Percentiles rank a stretch among this genome's conserved stretches.
These are phyloP conservation scores for Proisotoma minuta DNA, from an alignment of 2,888 invertebrate species.

Conservation along the genomic window DNA sequence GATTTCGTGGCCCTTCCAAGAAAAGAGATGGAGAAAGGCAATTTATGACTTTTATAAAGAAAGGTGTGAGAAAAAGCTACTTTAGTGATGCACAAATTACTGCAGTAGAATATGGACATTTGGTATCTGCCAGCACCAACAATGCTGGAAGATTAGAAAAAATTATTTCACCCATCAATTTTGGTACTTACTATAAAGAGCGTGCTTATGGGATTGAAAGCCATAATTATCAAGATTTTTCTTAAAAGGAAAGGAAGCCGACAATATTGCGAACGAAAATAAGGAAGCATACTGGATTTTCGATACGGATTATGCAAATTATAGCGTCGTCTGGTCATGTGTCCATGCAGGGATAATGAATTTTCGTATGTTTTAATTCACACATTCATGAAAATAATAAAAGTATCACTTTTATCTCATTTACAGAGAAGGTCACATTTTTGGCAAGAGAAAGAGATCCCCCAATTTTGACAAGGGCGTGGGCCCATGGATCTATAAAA, in stretches of 20 bases:
- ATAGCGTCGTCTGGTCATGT: slow-evolving; percentile 13
- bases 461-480: not conserved
- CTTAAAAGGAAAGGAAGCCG: not conserved
- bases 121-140: not conserved
- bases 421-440: not conserved
- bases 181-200: not conserved
- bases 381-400: not conserved
- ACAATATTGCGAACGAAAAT: not conserved
- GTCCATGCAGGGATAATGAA: not conserved
- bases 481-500: not conserved
- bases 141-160: not conserved
- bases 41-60: not conserved
- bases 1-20: not conserved
- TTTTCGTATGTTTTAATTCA: slow-evolving; percentile 3
- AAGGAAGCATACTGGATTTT: slow-evolving; percentile 8
- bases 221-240: no score
- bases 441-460: slow-evolving; percentile 1
- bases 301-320: slow-evolving; percentile 7
- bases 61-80: not conserved
- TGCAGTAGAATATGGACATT: not conserved
- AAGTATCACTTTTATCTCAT: not conserved
- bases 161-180: not conserved
- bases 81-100: not conserved
- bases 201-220: no score
- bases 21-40: not conserved